Conservation (phyloP, 2,888 invertebrate genomes). For the Dione vanillae region DNA sequence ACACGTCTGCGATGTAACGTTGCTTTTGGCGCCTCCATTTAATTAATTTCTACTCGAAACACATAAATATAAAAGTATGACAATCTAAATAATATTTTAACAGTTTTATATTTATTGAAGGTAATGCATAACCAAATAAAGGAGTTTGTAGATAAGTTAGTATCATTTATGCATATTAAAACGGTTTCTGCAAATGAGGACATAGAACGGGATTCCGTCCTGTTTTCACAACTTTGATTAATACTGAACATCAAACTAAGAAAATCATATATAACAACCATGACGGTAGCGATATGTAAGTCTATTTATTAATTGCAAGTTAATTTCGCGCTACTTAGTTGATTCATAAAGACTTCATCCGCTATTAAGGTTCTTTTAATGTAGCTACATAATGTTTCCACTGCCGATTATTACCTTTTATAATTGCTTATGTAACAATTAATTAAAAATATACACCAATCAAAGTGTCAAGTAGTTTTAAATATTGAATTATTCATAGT, state of each 20-base stretch:
- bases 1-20: constrained; percentile 8
- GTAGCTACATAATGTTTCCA: neutral
- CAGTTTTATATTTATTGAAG: constrained; percentile 7
- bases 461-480: neutral
- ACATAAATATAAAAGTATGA: constrained; percentile 6
- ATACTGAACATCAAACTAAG: constrained; percentile 25
- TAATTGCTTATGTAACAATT: no score
- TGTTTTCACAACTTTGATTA: constrained; percentile 42
- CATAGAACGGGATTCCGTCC: constrained; percentile 37
- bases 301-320: constrained; percentile 5
- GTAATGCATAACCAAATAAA: constrained; percentile 6
- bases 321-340: neutral
- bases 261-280: constrained; percentile 22
- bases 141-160: constrained; percentile 24
- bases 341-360: neutral
- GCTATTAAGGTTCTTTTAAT: neutral
- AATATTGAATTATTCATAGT: constrained; percentile 4
- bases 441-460: neutral
- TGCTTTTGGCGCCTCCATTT: constrained; percentile 13
- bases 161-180: constrained; percentile 36
- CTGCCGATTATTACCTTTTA: neutral
- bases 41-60: constrained; percentile 11
- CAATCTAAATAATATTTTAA: neutral
- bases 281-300: constrained; percentile 10
- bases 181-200: constrained; percentile 40